These are phyloP conservation scores for Hecatera dysodea DNA, from an alignment of 2,888 invertebrate genomes.

Conservation along the genomic window DNA sequence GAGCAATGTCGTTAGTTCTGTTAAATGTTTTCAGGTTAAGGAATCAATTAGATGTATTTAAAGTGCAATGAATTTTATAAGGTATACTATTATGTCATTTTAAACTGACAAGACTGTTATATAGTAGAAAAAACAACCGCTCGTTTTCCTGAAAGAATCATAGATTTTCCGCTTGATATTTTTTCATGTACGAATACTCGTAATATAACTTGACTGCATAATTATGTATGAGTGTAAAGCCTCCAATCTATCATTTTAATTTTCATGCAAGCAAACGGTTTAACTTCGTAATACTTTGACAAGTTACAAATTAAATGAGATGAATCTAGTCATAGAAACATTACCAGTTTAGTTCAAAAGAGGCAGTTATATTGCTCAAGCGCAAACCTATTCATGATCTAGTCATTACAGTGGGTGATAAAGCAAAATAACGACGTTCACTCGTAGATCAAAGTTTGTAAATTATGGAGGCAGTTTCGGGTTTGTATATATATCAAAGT, in stretches of 20 bases:
- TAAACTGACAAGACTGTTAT: not conserved
- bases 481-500: not conserved
- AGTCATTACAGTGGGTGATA: constrained; percentile 44
- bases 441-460: not conserved
- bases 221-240: no score
- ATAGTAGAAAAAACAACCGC: not conserved
- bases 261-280: not conserved
- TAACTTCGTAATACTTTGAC: not conserved
- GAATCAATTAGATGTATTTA: constrained; percentile 22
- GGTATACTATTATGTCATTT: not conserved
- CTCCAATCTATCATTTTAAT: not conserved
- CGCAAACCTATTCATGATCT: constrained; percentile 37
- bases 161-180: not conserved
- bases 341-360: constrained; percentile 32
- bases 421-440: constrained; percentile 28
- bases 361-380: constrained; percentile 15
- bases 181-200: not conserved
- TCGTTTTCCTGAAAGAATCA: not conserved
- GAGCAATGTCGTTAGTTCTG: constrained; percentile 49
- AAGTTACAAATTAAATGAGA: constrained; percentile 13
- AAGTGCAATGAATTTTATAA: not conserved
- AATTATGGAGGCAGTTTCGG: not conserved
- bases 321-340: constrained; percentile 10
- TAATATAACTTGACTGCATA: not conserved
- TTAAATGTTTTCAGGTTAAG: constrained; percentile 26